Evolutionary conservation across 2,113 vertebrate species (phyloP).

Genomic region (Penelope pileata): DNA sequence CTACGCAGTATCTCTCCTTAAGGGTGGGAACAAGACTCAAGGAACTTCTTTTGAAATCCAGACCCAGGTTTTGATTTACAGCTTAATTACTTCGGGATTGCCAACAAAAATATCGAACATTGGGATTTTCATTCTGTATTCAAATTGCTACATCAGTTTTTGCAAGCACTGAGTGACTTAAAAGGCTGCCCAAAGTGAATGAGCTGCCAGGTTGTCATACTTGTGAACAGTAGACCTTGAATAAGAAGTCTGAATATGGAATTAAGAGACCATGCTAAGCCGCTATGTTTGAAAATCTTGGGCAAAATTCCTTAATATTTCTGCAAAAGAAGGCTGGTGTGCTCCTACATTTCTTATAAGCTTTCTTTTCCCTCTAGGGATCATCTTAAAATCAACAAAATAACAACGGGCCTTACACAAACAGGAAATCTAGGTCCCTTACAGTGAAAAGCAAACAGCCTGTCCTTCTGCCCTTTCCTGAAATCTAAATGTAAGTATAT

Average conservation of each 20-base stretch:
- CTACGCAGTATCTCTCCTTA: not conserved
- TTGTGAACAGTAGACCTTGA: conserved; percentile 36
- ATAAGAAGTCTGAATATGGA: not conserved
- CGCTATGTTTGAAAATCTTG: not conserved
- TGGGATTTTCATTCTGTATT: not conserved
- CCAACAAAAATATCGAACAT: not conserved
- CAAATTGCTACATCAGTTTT: conserved; percentile 47
- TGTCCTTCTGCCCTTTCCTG: not conserved
- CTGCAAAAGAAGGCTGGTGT: not conserved
- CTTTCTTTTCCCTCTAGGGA: conserved; percentile 51
- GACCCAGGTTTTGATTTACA: conserved; percentile 5
- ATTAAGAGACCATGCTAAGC: not conserved
- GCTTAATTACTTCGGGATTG: conserved; percentile 12
- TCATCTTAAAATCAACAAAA: conserved; percentile 32
- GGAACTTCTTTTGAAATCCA: conserved; percentile 13
- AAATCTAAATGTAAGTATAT: conserved; percentile 77
- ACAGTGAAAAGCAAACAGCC: conserved; percentile 14
- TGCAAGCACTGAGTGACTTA: not conserved
- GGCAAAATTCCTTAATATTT: not conserved
- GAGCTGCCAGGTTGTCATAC: conserved; percentile 21
- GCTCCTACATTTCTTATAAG: not conserved
- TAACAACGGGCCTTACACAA: not conserved
- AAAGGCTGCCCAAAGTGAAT: not conserved
- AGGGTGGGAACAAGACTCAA: conserved; percentile 13
- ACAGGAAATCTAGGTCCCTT: not conserved